Percentiles rank a stretch among this genome's conserved stretches.
phyloP scores from a whole-genome alignment of 2,113 vertebrate species.

The Ophiodon elongatus region DNA sequence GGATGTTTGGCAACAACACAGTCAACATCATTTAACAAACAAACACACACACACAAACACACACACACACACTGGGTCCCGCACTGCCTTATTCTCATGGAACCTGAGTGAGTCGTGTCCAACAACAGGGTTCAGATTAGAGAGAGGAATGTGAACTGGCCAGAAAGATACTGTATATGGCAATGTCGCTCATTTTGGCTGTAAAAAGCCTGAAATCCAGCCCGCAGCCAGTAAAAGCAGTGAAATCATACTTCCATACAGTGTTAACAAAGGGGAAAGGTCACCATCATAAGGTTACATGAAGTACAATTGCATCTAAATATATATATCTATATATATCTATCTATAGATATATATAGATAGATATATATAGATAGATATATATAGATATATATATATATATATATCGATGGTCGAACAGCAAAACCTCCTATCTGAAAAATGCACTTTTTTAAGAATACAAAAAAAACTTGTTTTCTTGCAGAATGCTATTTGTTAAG shows the following conservation, averaged over 20 bases:
- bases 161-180: not conserved
- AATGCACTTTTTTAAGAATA: too few species aligned
- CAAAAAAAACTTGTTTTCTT: too few species aligned
- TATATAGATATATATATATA: not conserved
- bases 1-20: slow-evolving; percentile 44
- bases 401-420: too few species aligned
- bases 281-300: not conserved
- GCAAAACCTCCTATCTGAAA: too few species aligned
- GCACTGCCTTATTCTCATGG: slow-evolving; percentile 47
- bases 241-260: not conserved
- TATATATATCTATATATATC: not conserved
- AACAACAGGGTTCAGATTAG: slow-evolving; percentile 40
- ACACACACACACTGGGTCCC: slow-evolving; percentile 15
- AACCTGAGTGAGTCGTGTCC: slow-evolving; percentile 56
- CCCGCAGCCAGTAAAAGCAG: not conserved
- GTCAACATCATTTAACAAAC: slow-evolving; percentile 16
- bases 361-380: not conserved
- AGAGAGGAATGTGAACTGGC: slow-evolving; percentile 9
- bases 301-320: too few species aligned
- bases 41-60: not conserved
- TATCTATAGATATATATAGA: not conserved
- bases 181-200: not conserved
- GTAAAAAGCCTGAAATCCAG: not conserved
- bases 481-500: too few species aligned
- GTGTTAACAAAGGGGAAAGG: not conserved